These are phyloP conservation scores for Heteronetta atricapilla DNA, from an alignment of 2,113 vertebrate genomes.

Conservation along the genomic window DNA sequence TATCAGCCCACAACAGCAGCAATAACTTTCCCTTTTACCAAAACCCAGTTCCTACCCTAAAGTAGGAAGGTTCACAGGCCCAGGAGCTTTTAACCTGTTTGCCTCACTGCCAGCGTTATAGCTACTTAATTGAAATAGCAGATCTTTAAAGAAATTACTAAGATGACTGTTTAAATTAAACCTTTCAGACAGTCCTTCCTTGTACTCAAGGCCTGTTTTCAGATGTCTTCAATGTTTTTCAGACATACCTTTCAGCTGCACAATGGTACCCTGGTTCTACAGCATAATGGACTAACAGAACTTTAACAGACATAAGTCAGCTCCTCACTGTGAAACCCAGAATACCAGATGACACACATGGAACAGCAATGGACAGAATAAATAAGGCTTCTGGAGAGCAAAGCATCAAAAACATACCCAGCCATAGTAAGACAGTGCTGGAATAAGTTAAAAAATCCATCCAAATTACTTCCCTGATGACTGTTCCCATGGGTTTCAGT, in stretches of 20 bases:
- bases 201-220: background rate
- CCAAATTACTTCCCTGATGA: background rate
- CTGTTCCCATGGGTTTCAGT: background rate
- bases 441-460: background rate
- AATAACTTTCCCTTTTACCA: background rate
- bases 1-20: background rate
- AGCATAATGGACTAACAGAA: background rate
- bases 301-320: background rate
- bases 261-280: background rate
- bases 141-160: background rate
- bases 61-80: background rate
- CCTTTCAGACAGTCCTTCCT: background rate
- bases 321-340: background rate
- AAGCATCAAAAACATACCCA: background rate
- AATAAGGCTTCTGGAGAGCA: background rate
- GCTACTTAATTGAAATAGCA: background rate
- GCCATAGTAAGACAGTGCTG: background rate
- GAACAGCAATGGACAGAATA: background rate
- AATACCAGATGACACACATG: background rate
- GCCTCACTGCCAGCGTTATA: background rate
- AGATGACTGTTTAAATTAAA: background rate
- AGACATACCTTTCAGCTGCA: background rate
- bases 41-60: background rate
- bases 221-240: background rate
- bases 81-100: background rate